Percentiles rank a stretch among this genome's conserved stretches.
These are phyloP conservation scores for Xenopus borealis DNA, from an alignment of 2,113 vertebrate genomes.

Conservation along the genomic window DNA sequence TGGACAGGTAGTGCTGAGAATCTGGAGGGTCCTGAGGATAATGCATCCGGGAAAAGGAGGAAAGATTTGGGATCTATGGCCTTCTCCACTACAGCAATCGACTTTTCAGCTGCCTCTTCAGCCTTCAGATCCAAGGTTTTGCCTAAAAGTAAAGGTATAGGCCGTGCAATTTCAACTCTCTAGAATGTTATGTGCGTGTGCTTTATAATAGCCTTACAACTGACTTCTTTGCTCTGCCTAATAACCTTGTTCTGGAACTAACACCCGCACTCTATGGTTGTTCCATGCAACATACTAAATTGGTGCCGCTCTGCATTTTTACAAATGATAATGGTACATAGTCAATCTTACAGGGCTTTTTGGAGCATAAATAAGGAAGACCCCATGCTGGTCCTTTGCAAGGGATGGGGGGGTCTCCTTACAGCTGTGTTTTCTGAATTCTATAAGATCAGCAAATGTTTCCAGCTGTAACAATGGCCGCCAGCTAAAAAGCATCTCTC, in stretches of 20 bases:
- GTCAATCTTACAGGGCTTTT: no score
- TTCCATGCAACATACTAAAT: slow-evolving; percentile 43
- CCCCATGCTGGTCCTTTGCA: no score
- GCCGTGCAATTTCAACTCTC: slow-evolving; percentile 51
- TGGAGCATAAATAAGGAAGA: no score
- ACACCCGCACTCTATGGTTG: not conserved
- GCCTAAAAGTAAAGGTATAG: slow-evolving; percentile 91
- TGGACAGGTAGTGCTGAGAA: slow-evolving; percentile 93
- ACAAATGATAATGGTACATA: no score
- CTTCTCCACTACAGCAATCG: slow-evolving; percentile 92
- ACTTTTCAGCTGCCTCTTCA: slow-evolving; percentile 82
- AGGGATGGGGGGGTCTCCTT: no score
- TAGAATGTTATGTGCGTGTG: slow-evolving; percentile 18
- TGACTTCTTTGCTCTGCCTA: not conserved
- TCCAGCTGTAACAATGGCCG: no score
- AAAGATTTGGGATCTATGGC: slow-evolving; percentile 91
- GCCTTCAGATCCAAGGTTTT: slow-evolving; percentile 81
- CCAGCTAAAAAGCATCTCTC: no score
- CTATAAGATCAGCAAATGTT: no score
- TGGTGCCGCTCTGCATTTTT: no score
- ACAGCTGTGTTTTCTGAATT: no score
- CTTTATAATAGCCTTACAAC: not conserved
- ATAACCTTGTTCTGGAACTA: not conserved
- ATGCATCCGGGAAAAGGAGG: slow-evolving; percentile 80
- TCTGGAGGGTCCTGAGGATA: slow-evolving; percentile 83